Evolutionary conservation across 2,888 invertebrate genomes (phyloP), one percentile per base, ranked within the genome.

Genomic region (Drosophila flavopinicola): DNA sequence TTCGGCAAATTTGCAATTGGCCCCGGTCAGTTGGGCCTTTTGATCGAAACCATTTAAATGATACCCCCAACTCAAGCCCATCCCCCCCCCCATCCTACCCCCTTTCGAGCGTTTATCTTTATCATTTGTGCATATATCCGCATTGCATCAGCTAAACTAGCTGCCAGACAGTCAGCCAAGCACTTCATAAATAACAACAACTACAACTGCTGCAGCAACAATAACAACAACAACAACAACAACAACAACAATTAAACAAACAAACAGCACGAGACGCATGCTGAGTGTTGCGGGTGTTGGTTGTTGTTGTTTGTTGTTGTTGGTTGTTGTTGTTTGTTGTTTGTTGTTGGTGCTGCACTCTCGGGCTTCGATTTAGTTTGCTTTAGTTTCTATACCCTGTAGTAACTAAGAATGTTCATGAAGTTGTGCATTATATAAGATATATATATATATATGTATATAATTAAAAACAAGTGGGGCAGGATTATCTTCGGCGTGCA

Each of bases 111-210:
- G 51, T 56, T 71, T 63, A 64, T 60, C 60, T 59, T 56, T 66
- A 72, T 64, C 68, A 75, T 63, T 54, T 70, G 59, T 39, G 60
- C 63, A 72, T 64, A 74, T 75, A 85, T 85, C 87, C 87, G 87
- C 85, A 87, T 87, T 83, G 85, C 73, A 72, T 72, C 67, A 72
- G 54, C 57, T 35, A 37, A 33, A 29, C 45, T 48, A 58, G 56
- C 59, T 71, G 59, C 60, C 64, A 68, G 82, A 72, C 74, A 70
- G 63, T 69, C 82, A 83, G 66, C 69, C 80, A 79, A 77, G 71
- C 79, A 80, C 65, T 76, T 83, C 79, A 83, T 79, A 83, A 79
- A 70, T 68, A 68, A 47, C 66, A 78, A 47, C 58, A 70, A 35
- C 37, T 59, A 32, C 44, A 66, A 42, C 53, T 56, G n/a, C 2